These are phyloP conservation scores for Aurelia aurita DNA, from an alignment of 30 jellyfish, hydroid and myxozoan genomes.

Conservation along the genomic window DNA sequence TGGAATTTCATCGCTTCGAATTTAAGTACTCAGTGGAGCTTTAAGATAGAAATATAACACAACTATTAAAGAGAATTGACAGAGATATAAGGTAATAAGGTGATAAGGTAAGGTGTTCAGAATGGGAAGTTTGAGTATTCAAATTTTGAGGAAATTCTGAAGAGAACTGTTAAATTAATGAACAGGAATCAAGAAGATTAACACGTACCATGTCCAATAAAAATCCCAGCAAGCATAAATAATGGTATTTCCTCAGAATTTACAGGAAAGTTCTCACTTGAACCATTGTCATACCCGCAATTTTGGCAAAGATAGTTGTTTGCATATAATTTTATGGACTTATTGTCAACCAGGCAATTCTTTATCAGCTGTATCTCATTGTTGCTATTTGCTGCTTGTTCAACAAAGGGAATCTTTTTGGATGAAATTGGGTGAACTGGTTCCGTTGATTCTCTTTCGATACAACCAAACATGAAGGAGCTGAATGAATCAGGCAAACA, in stretches of 20 bases:
- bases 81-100: too few relatives aligned
- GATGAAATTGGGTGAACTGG: neutral
- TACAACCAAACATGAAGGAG: neutral
- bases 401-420: neutral
- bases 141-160: neutral
- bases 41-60: neutral
- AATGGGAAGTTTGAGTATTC: too few relatives aligned
- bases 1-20: neutral
- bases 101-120: neutral
- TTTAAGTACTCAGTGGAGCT: neutral
- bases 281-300: neutral
- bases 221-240: neutral
- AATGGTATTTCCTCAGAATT: neutral
- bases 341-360: neutral
- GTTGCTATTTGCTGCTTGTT: neutral
- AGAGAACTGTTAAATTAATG: neutral
- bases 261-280: neutral
- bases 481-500: constrained; percentile 2
- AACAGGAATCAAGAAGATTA: neutral
- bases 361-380: constrained; percentile 1
- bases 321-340: neutral
- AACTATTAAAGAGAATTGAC: neutral
- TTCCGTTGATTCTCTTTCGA: neutral
- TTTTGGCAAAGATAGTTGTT: neutral
- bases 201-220: neutral